These are phyloP conservation scores for Aurelia sp. DNA, from an alignment of 30 jellyfish, hydroid and myxozoan species.

Conservation along the genomic window DNA sequence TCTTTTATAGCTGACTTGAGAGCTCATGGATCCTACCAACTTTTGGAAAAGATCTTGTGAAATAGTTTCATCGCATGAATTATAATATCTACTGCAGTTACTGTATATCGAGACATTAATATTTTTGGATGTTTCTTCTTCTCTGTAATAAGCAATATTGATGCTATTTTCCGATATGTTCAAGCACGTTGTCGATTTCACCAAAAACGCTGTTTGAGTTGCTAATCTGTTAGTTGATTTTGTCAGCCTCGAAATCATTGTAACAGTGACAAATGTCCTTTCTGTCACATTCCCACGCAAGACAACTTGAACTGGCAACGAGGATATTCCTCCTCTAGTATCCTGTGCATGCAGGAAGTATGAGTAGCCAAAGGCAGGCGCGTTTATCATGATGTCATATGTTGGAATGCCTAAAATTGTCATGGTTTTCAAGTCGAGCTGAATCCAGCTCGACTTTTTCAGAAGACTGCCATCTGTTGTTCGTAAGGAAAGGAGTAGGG, in stretches of 20 bases:
- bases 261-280: conserved; percentile 29
- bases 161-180: conserved; percentile 10
- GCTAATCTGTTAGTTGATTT: not conserved
- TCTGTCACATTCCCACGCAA: conserved; percentile 20
- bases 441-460: conserved; percentile 76
- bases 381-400: conserved; percentile 19
- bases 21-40: not conserved
- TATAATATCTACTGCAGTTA: conserved; percentile 14
- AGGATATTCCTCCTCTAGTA: conserved; percentile 28
- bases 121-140: not conserved
- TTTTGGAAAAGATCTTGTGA: not conserved
- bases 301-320: conserved; percentile 15
- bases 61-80: conserved; percentile 13
- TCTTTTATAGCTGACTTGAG: not conserved
- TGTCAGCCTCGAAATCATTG: conserved; percentile 5
- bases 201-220: conserved; percentile 21
- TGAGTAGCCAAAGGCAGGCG: conserved; percentile 64
- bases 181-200: conserved; percentile 33
- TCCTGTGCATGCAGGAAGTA: conserved; percentile 50
- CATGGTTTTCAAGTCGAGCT: conserved; percentile 40
- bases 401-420: conserved; percentile 78
- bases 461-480: conserved; percentile 28
- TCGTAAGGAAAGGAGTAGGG: conserved; percentile 22
- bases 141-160: conserved; percentile 23
- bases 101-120: conserved; percentile 31